A percentile compares a stretch with the other conserved stretches of the same genome.
Evolutionary conservation across 1,140 invertebrate species (phyloP).

Genomic region (Diabrotica undecimpunctata): DNA sequence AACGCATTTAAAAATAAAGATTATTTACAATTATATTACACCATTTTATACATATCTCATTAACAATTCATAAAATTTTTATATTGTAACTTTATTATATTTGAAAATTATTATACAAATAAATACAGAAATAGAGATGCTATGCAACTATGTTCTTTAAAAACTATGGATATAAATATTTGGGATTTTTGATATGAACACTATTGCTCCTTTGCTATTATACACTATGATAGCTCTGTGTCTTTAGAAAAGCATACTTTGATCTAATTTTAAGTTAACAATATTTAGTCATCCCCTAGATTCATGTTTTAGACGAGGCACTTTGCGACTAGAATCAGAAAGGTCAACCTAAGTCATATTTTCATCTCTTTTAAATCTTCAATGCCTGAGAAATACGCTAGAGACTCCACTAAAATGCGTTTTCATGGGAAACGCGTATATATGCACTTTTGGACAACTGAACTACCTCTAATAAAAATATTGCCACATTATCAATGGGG

Average conservation of each 20-base stretch:
- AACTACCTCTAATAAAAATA: too few species aligned
- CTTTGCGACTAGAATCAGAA: too few species aligned
- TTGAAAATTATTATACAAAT: background rate
- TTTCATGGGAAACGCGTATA: too few species aligned
- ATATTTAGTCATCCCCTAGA: background rate
- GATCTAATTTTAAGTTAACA: background rate
- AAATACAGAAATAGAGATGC: background rate
- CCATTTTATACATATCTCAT: constrained; percentile 10
- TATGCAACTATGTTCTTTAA: background rate
- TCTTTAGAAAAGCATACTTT: too few species aligned
- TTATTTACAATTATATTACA: constrained; percentile 17
- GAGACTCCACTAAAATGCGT: too few species aligned
- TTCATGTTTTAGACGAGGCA: too few species aligned
- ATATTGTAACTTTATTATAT: constrained; percentile 10
- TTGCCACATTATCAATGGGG: too few species aligned
- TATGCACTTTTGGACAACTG: too few species aligned
- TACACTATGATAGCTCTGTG: too few species aligned
- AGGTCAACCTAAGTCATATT: too few species aligned
- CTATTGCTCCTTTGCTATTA: constrained; percentile 8
- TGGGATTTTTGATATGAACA: constrained; percentile 10
- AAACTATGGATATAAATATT: constrained; percentile 5
- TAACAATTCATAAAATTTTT: constrained; percentile 17
- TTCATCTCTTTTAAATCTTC: too few species aligned
- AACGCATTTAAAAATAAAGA: constrained; percentile 18
- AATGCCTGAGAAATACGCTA: too few species aligned